Evolutionary conservation across 2,888 invertebrate genomes (phyloP).

Genomic region (Apamea epomidion): DNA sequence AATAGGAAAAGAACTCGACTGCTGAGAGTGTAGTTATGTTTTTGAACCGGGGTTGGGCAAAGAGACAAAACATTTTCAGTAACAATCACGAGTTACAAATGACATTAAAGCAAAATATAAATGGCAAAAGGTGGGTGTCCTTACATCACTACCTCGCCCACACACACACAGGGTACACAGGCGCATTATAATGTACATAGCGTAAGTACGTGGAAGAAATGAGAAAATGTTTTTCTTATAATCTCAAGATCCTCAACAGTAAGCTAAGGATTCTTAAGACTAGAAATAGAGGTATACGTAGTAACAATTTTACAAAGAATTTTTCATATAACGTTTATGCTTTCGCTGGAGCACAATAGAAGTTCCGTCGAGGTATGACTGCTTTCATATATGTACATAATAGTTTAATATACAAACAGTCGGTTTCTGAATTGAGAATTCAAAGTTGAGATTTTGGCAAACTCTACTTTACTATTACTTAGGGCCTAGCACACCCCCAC

Average conservation of each 20-base stretch:
- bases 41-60: neutral
- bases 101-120: neutral
- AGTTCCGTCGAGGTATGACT: neutral
- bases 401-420: neutral
- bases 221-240: slow-evolving; percentile 24
- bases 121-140: too few relatives aligned
- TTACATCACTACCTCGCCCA: too few relatives aligned
- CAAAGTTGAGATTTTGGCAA: neutral
- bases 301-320: slow-evolving; percentile 12
- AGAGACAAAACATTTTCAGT: neutral
- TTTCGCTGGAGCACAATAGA: neutral
- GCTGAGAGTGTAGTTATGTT: neutral
- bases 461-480: neutral
- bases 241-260: neutral
- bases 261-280: neutral
- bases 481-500: neutral
- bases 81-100: neutral
- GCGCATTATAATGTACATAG: neutral
- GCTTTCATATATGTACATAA: neutral
- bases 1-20: neutral
- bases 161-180: neutral
- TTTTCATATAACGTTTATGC: slow-evolving; percentile 1
- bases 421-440: neutral
- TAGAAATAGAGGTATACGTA: slow-evolving; percentile 6
- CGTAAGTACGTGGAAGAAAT: neutral